Percentiles rank a stretch among this genome's conserved stretches.
Conservation (phyloP, 2,797 vertebrate genomes). For the Enteromius viviparus region DNA sequence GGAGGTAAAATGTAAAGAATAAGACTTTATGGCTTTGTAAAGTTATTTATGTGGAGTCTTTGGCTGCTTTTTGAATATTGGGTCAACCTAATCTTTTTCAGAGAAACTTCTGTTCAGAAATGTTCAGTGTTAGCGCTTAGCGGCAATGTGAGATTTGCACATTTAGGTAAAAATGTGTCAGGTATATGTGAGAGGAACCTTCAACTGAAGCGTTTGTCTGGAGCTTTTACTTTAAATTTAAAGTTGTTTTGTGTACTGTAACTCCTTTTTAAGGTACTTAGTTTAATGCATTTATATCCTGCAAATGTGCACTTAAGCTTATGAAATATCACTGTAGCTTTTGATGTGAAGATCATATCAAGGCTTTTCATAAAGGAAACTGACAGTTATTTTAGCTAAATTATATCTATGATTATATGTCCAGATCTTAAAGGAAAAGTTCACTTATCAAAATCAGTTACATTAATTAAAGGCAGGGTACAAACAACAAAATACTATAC, state of each 20-base stretch:
- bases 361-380: neutral
- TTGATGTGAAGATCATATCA: neutral
- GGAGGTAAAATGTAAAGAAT: neutral
- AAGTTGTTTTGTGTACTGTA: neutral
- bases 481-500: too few relatives aligned
- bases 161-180: slow-evolving; percentile 21
- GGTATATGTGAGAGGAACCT: neutral
- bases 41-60: neutral
- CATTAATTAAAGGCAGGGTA: too few relatives aligned
- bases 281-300: neutral
- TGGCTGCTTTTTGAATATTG: neutral
- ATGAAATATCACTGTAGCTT: slow-evolving; percentile 2
- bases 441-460: neutral
- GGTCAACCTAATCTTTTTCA: neutral
- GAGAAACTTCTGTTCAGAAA: neutral
- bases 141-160: slow-evolving; percentile 1
- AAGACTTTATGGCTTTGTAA: neutral
- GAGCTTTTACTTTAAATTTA: neutral
- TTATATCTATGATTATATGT: slow-evolving; percentile 12
- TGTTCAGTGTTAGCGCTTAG: neutral
- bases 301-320: neutral
- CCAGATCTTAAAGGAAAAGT: slow-evolving; percentile 12
- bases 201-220: neutral
- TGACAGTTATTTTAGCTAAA: slow-evolving; percentile 3
- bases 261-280: neutral